A percentile compares a stretch with the other conserved stretches of the same genome.
Conservation (phyloP, 2,113 vertebrate species). For the Cisticola juncidis region DNA sequence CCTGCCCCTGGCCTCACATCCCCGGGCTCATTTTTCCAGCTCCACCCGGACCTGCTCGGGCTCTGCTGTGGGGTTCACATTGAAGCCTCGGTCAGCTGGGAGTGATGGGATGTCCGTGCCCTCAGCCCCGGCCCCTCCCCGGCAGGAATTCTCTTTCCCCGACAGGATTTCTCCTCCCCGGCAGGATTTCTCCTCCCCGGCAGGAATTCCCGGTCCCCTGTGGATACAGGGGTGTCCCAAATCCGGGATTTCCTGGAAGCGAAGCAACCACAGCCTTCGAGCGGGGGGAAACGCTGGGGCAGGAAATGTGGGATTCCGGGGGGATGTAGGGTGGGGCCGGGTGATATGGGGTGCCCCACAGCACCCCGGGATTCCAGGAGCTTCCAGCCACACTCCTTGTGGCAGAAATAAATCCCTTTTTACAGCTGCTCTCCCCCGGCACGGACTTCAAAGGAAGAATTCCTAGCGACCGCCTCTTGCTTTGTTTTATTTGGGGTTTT, state of each 20-base stretch:
- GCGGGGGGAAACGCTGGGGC: not conserved
- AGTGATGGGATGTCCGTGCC: not conserved
- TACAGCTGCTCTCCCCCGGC: not conserved
- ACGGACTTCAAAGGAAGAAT: not conserved
- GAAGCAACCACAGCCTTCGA: fast-evolving
- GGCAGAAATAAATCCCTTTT: not conserved
- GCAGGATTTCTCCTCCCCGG: too few species aligned
- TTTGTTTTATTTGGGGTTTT: not conserved
- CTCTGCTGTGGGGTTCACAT: not conserved
- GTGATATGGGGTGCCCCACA: not conserved
- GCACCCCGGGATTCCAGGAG: not conserved
- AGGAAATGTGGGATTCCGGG: fast-evolving
- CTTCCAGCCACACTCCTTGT: not conserved
- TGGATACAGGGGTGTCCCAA: not conserved
- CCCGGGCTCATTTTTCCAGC: not conserved
- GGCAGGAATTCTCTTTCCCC: too few species aligned
- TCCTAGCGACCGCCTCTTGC: fast-evolving
- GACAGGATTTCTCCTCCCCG: too few species aligned
- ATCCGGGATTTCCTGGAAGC: not conserved
- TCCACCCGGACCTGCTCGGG: not conserved
- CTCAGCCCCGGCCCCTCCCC: too few species aligned
- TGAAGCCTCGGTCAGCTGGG: not conserved
- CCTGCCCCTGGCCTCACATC: not conserved
- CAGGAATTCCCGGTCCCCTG: not conserved
- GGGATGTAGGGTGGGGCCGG: not conserved